Base-by-base conservation (phyloP, 2,113 vertebrate species). In the Pseudorhombus dupliciocellatus region DNA sequence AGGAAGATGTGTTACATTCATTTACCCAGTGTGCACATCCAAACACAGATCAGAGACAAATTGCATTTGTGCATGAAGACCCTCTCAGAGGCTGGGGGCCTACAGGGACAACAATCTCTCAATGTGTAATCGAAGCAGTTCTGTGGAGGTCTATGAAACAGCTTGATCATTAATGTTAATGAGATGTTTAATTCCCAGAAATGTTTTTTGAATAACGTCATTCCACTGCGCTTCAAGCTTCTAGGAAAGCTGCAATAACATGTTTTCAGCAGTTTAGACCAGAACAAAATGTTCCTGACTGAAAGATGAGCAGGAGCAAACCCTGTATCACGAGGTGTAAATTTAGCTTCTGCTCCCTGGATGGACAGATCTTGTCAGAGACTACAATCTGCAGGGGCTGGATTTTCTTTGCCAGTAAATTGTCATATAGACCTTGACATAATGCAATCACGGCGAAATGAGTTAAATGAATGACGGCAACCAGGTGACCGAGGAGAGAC, bases 391-490 rank as follows among this genome's bases (percentile, higher is more conserved):
- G 63, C 4, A 44, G 12, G 52, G 53, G 42, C 42, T 63, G 34
- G 26, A 64, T 58, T 44, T 44, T 42, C 12, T 54, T 51, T n/a
- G 18, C 40, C 5, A 7, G 4, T 30, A 5, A 42, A 44, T 54
- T 31, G 20, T 55, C 62, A 62, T 66, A 66, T 78, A 51, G 53
- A 25, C 70, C 42, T 52, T 37, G 59, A 69, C 52, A 20, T 58
- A 15, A 44, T 68, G n/a, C 18, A 4, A 73, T 73, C 52, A 37
- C 3, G 12, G 34, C 34, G 50, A n/a, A 42, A 24, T 20, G 9
- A 37, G 14, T 18, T 37, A 28, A 60, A 61, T 24, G 0, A 25
- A 24, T 55, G 4, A 42, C 7, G 52, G 22, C 34, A 44, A 22
- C 24, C 7, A 48, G 34, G 34, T 37, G 34, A 37, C 34, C 34